Conservation (phyloP, 2,888 invertebrate species). For the Cosmia pyralina region DNA sequence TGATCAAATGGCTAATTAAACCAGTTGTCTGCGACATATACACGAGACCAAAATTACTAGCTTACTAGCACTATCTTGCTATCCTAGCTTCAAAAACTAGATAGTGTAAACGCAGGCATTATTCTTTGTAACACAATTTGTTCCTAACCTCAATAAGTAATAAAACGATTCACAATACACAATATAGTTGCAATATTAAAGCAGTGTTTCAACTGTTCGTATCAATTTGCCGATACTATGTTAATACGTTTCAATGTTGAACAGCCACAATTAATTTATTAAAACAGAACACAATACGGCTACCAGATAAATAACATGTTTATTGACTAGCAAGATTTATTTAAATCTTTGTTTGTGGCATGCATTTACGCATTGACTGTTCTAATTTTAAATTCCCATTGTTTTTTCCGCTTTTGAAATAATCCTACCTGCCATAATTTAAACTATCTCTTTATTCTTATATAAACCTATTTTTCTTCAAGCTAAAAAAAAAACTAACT, state of each 20-base stretch:
- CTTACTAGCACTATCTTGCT: too few species aligned
- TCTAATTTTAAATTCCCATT: slow-evolving; percentile 32
- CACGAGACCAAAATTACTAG: too few species aligned
- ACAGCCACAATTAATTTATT: slow-evolving; percentile 39
- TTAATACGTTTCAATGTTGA: slow-evolving; percentile 27
- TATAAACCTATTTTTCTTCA: slow-evolving; percentile 29
- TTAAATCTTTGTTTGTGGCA: slow-evolving; percentile 35
- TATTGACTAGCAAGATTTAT: slow-evolving; percentile 33
- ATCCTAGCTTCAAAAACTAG: too few species aligned
- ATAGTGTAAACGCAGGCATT: background rate
- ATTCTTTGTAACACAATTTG: slow-evolving; percentile 45
- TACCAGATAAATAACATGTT: slow-evolving; percentile 37
- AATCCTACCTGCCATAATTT: slow-evolving; percentile 8
- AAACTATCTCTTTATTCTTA: slow-evolving; percentile 24
- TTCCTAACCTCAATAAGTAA: slow-evolving; percentile 56
- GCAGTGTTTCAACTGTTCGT: slow-evolving; percentile 27
- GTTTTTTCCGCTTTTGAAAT: slow-evolving; percentile 11
- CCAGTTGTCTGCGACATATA: too few species aligned
- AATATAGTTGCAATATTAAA: slow-evolving; percentile 40
- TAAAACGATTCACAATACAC: slow-evolving; percentile 55
- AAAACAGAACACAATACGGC: slow-evolving; percentile 22
- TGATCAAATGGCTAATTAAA: too few species aligned
- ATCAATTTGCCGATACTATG: slow-evolving; percentile 54
- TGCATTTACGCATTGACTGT: slow-evolving; percentile 20
- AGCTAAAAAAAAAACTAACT: slow-evolving; percentile 49